These are phyloP conservation scores for Nasua narica DNA, from an alignment of 2,797 vertebrate genomes.

Conservation along the genomic window DNA sequence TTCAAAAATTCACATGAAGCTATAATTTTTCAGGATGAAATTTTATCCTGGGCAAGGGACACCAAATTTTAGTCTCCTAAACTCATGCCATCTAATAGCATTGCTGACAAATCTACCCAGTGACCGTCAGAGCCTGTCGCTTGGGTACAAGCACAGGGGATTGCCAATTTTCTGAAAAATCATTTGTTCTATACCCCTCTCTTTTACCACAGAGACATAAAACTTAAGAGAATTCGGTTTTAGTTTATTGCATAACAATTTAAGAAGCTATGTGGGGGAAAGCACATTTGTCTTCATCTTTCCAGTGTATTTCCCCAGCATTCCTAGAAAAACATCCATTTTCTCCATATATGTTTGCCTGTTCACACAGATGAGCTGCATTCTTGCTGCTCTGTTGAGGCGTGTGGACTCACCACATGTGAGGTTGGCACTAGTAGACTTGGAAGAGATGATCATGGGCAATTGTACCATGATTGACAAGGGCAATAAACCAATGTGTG, in stretches of 20 bases:
- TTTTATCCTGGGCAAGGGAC: neutral
- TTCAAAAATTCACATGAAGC: slow-evolving; percentile 7
- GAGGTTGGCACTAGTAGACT: neutral
- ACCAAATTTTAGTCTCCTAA: neutral
- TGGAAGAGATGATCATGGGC: neutral
- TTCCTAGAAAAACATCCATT: neutral
- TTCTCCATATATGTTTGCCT: neutral
- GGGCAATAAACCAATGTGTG: neutral
- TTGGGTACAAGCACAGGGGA: neutral
- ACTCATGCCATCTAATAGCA: neutral
- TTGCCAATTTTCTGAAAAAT: neutral
- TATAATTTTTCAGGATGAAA: slow-evolving; percentile 20
- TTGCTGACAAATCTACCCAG: neutral
- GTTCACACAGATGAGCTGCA: neutral
- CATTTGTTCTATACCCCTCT: neutral
- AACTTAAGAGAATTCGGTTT: slow-evolving; percentile 12
- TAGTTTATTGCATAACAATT: neutral
- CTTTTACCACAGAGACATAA: neutral
- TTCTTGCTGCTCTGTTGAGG: neutral
- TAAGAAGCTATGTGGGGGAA: neutral
- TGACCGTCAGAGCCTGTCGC: neutral
- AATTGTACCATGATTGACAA: neutral
- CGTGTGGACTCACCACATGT: neutral
- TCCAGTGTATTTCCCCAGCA: neutral
- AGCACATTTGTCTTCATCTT: neutral